phyloP scores from a whole-genome alignment of 2,113 vertebrate genomes.

The Hemiscyllium ocellatum region DNA sequence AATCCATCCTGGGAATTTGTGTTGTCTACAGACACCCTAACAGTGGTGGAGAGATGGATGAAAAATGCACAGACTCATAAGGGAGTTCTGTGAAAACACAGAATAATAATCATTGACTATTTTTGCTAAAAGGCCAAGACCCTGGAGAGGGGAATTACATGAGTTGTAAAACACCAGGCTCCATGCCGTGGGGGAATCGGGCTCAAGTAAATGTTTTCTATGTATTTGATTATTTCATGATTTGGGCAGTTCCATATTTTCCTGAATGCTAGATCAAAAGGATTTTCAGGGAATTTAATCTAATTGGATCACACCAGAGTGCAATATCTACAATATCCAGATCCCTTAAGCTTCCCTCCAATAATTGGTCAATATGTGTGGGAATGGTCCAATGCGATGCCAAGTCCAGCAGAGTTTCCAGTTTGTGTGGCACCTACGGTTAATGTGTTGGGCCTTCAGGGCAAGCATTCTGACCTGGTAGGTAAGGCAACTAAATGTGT shows the following conservation, averaged over 20 bases:
- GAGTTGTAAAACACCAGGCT: too few relatives aligned
- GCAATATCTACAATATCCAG: not conserved
- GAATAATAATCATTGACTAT: too few relatives aligned
- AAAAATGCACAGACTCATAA: too few relatives aligned
- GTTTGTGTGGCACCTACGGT: not conserved
- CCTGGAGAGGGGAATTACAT: too few relatives aligned
- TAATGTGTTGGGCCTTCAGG: not conserved
- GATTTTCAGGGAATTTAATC: not conserved
- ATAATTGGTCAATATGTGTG: not conserved
- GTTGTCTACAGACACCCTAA: too few relatives aligned
- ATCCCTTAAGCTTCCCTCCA: not conserved
- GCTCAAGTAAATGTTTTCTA: too few relatives aligned
- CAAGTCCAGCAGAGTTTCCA: not conserved
- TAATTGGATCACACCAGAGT: not conserved
- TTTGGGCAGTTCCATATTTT: not conserved
- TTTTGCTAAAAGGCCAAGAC: too few relatives aligned
- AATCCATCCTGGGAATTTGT: too few relatives aligned
- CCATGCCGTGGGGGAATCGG: too few relatives aligned
- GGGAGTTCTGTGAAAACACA: too few relatives aligned
- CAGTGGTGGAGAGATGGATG: too few relatives aligned
- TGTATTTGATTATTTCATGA: not conserved
- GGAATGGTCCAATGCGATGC: not conserved
- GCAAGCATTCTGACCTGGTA: conserved; percentile 62
- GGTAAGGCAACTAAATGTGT: conserved; percentile 59
- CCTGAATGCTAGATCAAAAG: not conserved